Evolutionary conservation across 2,888 invertebrate genomes (phyloP).

Genomic region (Diaperis boleti): DNA sequence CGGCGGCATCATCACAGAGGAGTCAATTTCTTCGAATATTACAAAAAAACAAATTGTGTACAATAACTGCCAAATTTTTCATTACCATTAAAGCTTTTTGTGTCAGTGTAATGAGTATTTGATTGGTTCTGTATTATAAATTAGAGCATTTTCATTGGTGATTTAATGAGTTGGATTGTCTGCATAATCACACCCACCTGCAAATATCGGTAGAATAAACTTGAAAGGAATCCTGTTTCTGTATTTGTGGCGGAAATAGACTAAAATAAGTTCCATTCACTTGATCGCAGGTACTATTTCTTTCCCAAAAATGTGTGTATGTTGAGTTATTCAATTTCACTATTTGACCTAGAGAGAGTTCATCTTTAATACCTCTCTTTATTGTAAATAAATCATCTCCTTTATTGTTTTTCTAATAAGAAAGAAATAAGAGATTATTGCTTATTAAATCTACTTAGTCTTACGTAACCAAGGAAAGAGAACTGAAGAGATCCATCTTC

Average conservation of each 20-base stretch:
- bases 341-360: conserved; percentile 11
- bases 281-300: conserved; percentile 63
- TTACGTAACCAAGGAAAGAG: conserved; percentile 25
- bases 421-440: background rate
- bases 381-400: conserved; percentile 21
- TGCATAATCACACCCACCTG: conserved; percentile 65
- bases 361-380: conserved; percentile 20
- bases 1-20: too few species aligned
- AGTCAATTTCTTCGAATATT: too few species aligned
- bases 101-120: too few species aligned
- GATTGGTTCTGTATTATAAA: too few species aligned
- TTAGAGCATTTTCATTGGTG: too few species aligned
- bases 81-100: too few species aligned
- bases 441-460: background rate
- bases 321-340: conserved; percentile 16
- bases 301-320: conserved; percentile 8
- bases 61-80: too few species aligned
- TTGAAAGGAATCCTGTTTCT: conserved; percentile 66
- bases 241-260: conserved; percentile 74
- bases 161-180: too few species aligned
- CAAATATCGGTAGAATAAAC: conserved; percentile 77
- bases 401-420: conserved; percentile 19
- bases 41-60: too few species aligned
- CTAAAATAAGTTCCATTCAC: conserved; percentile 71
- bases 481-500: conserved; percentile 11